Percentiles rank a stretch among this genome's conserved stretches.
These are phyloP conservation scores for Porites lobata DNA, from an alignment of 92 coral and sea anemone genomes.

Conservation along the genomic window DNA sequence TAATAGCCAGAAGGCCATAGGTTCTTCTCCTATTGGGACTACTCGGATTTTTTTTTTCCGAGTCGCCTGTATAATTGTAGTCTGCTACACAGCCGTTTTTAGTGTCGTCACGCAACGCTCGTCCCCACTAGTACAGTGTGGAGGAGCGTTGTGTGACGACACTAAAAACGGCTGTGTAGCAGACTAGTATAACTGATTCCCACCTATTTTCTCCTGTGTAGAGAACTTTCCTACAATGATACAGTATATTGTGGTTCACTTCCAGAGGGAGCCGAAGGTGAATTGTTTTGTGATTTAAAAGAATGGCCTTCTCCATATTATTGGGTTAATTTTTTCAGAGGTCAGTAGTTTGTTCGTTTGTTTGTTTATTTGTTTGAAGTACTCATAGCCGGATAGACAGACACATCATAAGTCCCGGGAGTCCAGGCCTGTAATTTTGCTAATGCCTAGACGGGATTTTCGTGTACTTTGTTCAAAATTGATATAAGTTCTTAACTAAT, in stretches of 20 bases:
- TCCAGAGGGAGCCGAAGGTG: constrained; percentile 12
- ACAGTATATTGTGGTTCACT: not conserved
- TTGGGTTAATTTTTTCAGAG: not conserved
- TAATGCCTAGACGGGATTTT: too few species aligned
- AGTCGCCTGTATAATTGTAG: not conserved
- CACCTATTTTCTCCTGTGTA: not conserved
- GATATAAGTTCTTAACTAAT: too few species aligned
- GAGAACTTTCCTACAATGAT: not conserved
- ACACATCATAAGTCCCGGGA: not conserved
- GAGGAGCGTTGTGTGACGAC: too few species aligned
- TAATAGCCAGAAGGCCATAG: too few species aligned
- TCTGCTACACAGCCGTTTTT: too few species aligned
- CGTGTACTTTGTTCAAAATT: too few species aligned
- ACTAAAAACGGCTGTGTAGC: not conserved
- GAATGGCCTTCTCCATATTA: constrained; percentile 11
- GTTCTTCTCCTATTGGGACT: too few species aligned
- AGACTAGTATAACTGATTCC: not conserved
- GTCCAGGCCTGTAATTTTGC: not conserved
- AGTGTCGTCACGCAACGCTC: too few species aligned
- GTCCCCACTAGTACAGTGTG: too few species aligned
- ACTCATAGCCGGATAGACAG: not conserved
- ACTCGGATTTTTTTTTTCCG: too few species aligned
- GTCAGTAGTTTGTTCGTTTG: not conserved
- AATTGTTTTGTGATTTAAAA: constrained; percentile 27
- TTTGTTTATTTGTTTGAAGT: too few species aligned